These are phyloP conservation scores for Digitonthophagus gazella DNA, from an alignment of 2,888 invertebrate species.

Conservation along the genomic window DNA sequence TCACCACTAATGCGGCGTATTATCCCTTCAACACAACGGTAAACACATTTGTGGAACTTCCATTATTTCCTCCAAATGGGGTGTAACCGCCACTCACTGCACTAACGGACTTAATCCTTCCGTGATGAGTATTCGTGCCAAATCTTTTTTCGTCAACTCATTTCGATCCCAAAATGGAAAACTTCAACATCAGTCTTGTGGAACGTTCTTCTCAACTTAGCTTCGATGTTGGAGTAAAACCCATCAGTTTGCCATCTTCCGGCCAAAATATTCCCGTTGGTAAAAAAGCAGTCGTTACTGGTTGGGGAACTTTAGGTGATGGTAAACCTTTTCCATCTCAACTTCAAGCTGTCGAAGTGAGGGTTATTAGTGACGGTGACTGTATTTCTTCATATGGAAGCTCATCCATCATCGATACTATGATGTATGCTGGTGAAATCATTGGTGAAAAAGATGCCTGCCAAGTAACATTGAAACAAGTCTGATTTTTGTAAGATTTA, in stretches of 20 bases:
- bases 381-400: slow-evolving; percentile 26
- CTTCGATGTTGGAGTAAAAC: slow-evolving; percentile 11
- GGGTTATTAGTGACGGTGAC: slow-evolving; percentile 27
- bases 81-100: slow-evolving; percentile 29
- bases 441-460: slow-evolving; percentile 23
- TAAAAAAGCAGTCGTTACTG: slow-evolving; percentile 15
- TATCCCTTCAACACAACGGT: slow-evolving; percentile 21
- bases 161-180: slow-evolving; percentile 20
- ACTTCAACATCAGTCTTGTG: slow-evolving; percentile 29
- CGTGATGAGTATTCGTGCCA: slow-evolving; percentile 26
- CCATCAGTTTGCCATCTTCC: slow-evolving; percentile 18
- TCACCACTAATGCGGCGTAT: too few relatives aligned
- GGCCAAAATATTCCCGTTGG: slow-evolving; percentile 14
- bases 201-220: slow-evolving; percentile 12
- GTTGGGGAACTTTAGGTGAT: slow-evolving; percentile 27
- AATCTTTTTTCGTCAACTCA: slow-evolving; percentile 21
- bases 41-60: slow-evolving; percentile 28
- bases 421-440: slow-evolving; percentile 56
- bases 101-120: slow-evolving; percentile 20
- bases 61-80: slow-evolving; percentile 13
- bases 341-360: slow-evolving; percentile 31
- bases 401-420: slow-evolving; percentile 46
- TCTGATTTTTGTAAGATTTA: neutral
- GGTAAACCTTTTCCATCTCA: slow-evolving; percentile 22
- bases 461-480: slow-evolving; percentile 12